These are phyloP conservation scores for Brachylomia viminalis DNA, from an alignment of 2,888 invertebrate species.

Conservation along the genomic window DNA sequence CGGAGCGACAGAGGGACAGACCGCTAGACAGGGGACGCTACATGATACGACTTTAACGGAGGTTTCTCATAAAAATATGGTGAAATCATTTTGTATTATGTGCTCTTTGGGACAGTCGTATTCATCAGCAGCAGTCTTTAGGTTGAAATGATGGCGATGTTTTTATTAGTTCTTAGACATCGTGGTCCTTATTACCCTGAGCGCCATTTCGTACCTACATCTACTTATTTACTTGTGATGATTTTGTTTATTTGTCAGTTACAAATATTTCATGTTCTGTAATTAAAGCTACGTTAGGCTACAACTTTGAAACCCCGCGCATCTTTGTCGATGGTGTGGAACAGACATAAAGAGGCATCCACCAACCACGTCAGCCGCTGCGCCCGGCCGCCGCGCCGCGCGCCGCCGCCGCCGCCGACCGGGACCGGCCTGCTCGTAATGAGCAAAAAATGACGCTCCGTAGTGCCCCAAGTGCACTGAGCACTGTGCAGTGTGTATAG, in stretches of 20 bases:
- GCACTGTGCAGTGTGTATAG: slow-evolving; percentile 8
- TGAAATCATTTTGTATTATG: background rate
- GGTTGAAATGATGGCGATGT: background rate
- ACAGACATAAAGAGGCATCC: slow-evolving; percentile 18
- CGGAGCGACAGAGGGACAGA: background rate
- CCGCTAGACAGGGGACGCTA: background rate
- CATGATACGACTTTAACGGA: background rate
- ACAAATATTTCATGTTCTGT: too few species aligned
- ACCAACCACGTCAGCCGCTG: slow-evolving; percentile 19
- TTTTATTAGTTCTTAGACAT: background rate
- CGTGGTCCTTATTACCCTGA: background rate
- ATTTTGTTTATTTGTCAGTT: background rate
- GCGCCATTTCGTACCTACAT: background rate
- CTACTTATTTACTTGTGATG: too few species aligned
- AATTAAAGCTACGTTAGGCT: too few species aligned
- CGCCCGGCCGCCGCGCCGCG: too few species aligned
- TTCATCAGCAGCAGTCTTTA: background rate
- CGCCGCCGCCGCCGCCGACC: too few species aligned
- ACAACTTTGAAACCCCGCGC: too few species aligned
- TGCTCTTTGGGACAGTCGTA: background rate
- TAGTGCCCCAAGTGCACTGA: slow-evolving; percentile 6
- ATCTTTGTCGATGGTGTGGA: slow-evolving; percentile 1
- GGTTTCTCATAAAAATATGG: background rate
- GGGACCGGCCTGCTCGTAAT: slow-evolving; percentile 46
- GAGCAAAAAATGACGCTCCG: slow-evolving; percentile 57